Conservation (phyloP, 2,888 invertebrate genomes). For the Chymomyza caudatula region DNA sequence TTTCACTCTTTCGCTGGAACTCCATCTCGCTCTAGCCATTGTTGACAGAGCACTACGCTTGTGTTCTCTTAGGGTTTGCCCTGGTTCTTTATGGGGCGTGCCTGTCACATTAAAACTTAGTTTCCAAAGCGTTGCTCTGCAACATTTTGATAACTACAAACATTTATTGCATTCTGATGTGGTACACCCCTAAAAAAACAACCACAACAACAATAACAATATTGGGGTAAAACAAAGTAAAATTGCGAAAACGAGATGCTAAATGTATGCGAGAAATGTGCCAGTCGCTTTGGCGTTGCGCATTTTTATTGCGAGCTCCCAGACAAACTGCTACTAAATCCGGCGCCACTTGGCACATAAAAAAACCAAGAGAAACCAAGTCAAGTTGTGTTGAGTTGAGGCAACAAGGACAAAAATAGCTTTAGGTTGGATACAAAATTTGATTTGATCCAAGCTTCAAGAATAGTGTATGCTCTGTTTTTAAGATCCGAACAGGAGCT, state of each 20-base stretch:
- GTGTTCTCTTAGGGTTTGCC: constrained; percentile 4
- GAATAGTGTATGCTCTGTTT: not conserved
- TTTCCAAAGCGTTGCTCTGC: constrained; percentile 25
- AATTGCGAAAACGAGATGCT: constrained; percentile 16
- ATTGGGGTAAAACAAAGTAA: not conserved
- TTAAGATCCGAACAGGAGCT: not conserved
- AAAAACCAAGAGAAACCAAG: constrained; percentile 25
- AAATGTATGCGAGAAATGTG: constrained; percentile 2
- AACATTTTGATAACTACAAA: constrained; percentile 57
- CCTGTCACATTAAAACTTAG: constrained; percentile 39
- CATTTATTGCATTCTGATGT: constrained; percentile 61
- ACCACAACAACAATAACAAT: not conserved
- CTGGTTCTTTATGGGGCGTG: constrained; percentile 22
- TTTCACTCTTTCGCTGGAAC: not conserved
- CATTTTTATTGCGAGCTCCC: constrained; percentile 53
- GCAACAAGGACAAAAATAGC: not conserved
- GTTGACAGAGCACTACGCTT: not conserved
- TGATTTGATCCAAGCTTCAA: not conserved
- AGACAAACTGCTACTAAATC: constrained; percentile 66
- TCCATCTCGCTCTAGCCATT: not conserved
- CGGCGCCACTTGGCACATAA: constrained; percentile 69
- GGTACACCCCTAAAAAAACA: constrained; percentile 28
- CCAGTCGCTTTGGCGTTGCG: constrained; percentile 21
- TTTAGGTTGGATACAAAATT: not conserved
- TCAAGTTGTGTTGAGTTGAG: not conserved